Evolutionary conservation across 2,888 invertebrate species (phyloP).

Genomic region (Linnaemya tessellans): DNA sequence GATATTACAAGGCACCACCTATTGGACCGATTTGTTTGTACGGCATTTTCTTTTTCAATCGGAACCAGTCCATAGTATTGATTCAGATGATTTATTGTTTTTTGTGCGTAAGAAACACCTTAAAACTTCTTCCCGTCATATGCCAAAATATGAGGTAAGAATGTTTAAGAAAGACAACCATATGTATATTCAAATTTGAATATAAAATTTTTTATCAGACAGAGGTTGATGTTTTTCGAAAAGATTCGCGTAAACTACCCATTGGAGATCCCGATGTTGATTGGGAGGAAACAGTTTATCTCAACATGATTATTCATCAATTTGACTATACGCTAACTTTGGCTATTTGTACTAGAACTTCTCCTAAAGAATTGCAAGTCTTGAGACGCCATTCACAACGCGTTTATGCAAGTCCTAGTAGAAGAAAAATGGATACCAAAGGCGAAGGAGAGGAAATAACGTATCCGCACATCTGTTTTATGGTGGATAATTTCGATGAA

Average conservation of each 20-base stretch:
- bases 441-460: slow-evolving; percentile 99
- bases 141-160: slow-evolving; percentile 94
- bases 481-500: slow-evolving; percentile 99
- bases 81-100: slow-evolving; percentile 97
- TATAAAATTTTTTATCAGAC: slow-evolving; percentile 85
- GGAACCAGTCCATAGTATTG: slow-evolving; percentile 89
- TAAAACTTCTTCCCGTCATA: slow-evolving; percentile 92
- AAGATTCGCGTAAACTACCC: slow-evolving; percentile 97
- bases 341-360: slow-evolving; percentile 98
- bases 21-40: slow-evolving; percentile 98
- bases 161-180: background rate
- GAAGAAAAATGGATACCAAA: slow-evolving; percentile 98
- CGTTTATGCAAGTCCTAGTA: slow-evolving; percentile 98
- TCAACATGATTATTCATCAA: slow-evolving; percentile 98
- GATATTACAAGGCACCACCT: slow-evolving; percentile 95
- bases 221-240: slow-evolving; percentile 98
- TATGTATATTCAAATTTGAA: background rate
- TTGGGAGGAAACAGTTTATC: slow-evolving; percentile 99
- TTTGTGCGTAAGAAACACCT: slow-evolving; percentile 97
- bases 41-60: slow-evolving; percentile 96
- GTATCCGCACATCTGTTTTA: slow-evolving; percentile 99
- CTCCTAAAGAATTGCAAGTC: slow-evolving; percentile 98
- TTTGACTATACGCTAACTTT: slow-evolving; percentile 98
- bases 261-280: slow-evolving; percentile 98
- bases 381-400: slow-evolving; percentile 95